Conservation (phyloP, 1,140 invertebrate genomes). For the Hyles euphorbiae region DNA sequence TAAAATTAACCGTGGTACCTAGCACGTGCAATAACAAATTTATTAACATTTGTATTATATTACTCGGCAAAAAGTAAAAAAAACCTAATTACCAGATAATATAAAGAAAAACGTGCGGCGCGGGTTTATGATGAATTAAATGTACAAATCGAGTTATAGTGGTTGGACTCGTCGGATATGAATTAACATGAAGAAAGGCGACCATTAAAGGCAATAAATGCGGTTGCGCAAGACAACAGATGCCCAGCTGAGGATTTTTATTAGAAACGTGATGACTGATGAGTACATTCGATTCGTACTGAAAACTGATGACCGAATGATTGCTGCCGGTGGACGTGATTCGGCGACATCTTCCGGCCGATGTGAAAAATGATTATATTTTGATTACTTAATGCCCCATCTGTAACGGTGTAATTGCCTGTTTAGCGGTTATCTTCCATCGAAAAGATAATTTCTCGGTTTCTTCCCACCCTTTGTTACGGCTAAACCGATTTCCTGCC, state of each 20-base stretch:
- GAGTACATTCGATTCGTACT: slow-evolving; percentile 29
- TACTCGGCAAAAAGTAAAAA: no score
- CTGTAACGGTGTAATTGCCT: slow-evolving; percentile 67
- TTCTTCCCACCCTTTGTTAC: slow-evolving; percentile 69
- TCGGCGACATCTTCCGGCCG: slow-evolving; percentile 65
- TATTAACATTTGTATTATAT: no score
- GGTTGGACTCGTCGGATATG: slow-evolving; percentile 29
- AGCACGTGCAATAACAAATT: no score
- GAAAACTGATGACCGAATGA: slow-evolving; percentile 46
- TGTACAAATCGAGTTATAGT: slow-evolving; percentile 34
- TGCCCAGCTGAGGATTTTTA: slow-evolving; percentile 58
- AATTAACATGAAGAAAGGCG: slow-evolving; percentile 52
- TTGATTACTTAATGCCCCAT: slow-evolving; percentile 68
- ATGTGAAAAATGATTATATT: slow-evolving; percentile 70
- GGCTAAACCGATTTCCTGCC: slow-evolving; percentile 67
- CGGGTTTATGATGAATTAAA: neutral
- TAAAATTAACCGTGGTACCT: no score
- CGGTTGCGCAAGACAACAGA: slow-evolving; percentile 64
- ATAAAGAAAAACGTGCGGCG: no score
- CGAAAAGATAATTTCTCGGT: slow-evolving; percentile 71
- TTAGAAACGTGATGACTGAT: slow-evolving; percentile 67
- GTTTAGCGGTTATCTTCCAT: slow-evolving; percentile 65
- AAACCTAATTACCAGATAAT: no score
- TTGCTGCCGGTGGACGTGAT: slow-evolving; percentile 57
- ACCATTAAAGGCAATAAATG: slow-evolving; percentile 65